Evolutionary conservation across 1,140 invertebrate genomes (phyloP).

Genomic region (Drosophila bifasciata): DNA sequence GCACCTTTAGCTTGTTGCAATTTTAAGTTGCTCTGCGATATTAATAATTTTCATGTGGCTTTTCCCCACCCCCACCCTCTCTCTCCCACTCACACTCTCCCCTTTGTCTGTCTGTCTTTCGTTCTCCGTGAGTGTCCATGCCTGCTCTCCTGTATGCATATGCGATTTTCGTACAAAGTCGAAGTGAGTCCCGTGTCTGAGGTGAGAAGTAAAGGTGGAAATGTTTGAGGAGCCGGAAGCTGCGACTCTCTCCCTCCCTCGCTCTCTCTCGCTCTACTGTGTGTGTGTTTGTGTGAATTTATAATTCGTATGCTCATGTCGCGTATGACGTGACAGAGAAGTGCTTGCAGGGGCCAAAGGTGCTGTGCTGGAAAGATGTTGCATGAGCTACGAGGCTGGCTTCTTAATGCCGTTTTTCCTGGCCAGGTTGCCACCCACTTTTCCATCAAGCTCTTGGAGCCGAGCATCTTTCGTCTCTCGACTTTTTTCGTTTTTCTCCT

Average conservation of each 20-base stretch:
- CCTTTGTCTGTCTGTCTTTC: constrained; percentile 1
- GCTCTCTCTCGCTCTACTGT: background rate
- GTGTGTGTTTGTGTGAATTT: constrained; percentile 54
- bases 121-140: background rate
- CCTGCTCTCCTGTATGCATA: constrained; percentile 43
- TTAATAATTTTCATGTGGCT: constrained; percentile 74
- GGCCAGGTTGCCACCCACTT: constrained; percentile 33
- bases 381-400: constrained; percentile 44
- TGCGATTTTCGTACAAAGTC: constrained; percentile 57
- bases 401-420: constrained; percentile 69
- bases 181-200: constrained; percentile 42
- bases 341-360: background rate
- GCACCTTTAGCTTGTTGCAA: constrained; percentile 65
- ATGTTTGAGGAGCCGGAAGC: constrained; percentile 21
- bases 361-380: constrained; percentile 27
- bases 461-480: constrained; percentile 25
- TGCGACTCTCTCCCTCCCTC: background rate
- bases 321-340: constrained; percentile 36
- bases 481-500: constrained; percentile 38
- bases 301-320: constrained; percentile 70
- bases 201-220: constrained; percentile 42
- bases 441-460: constrained; percentile 42
- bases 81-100: background rate
- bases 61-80: constrained; percentile 6
- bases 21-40: constrained; percentile 71